Conservation (phyloP, 2,113 vertebrate genomes). For the Periophthalmus modestus region DNA sequence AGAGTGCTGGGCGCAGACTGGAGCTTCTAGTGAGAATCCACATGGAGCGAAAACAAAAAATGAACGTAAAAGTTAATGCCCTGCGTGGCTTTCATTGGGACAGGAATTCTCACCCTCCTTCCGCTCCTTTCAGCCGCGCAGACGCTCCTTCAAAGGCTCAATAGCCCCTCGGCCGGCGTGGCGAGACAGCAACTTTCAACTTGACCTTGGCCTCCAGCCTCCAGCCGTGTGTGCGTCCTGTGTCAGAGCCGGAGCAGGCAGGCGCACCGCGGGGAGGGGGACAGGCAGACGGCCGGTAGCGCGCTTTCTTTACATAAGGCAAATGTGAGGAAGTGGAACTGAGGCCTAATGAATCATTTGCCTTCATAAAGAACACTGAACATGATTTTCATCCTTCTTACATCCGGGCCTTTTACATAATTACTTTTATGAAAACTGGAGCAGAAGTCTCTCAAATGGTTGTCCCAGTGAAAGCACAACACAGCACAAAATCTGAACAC, state of each 20-base stretch:
- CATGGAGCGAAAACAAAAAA: constrained; percentile 46
- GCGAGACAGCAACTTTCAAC: constrained; percentile 92
- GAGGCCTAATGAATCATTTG: background rate
- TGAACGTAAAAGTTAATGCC: constrained; percentile 73
- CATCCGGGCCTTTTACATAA: background rate
- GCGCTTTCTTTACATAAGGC: constrained; percentile 57
- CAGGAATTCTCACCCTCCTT: constrained; percentile 77
- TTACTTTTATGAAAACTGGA: background rate
- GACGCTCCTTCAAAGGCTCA: constrained; percentile 76
- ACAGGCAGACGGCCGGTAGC: constrained; percentile 41
- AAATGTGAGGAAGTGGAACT: constrained; percentile 53
- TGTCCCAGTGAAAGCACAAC: background rate
- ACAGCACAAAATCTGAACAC: background rate
- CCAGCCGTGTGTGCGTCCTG: constrained; percentile 82
- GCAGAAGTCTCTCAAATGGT: background rate
- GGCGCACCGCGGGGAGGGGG: constrained; percentile 52
- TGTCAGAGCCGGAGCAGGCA: constrained; percentile 74
- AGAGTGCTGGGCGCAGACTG: constrained; percentile 22
- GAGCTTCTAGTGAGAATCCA: constrained; percentile 36
- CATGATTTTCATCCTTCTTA: background rate
- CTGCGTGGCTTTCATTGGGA: constrained; percentile 71
- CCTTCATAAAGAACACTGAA: background rate
- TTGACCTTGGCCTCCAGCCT: constrained; percentile 99
- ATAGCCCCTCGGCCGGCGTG: constrained; percentile 77
- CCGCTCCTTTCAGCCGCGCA: constrained; percentile 70